Conservation (phyloP, 2,888 invertebrate species). For the Luffia ferchaultella region DNA sequence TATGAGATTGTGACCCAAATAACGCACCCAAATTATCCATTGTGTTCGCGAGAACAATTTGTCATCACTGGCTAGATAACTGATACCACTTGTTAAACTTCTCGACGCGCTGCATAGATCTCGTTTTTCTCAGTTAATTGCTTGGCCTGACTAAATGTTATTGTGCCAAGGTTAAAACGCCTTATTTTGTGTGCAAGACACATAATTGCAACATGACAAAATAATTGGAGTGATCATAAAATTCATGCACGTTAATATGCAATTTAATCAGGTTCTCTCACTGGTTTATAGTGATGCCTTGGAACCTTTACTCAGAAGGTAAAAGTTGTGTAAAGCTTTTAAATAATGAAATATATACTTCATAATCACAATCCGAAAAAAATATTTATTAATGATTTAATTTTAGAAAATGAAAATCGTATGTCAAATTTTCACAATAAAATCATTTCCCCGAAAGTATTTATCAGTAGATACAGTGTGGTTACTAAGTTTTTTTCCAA, state of each 20-base stretch:
- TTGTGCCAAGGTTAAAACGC: conserved; percentile 44
- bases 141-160: conserved; percentile 48
- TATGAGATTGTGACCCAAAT: background rate
- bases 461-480: too few species aligned
- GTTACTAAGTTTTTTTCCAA: too few species aligned
- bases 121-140: conserved; percentile 37
- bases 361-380: too few species aligned
- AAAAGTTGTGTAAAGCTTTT: too few species aligned
- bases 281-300: background rate
- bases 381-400: too few species aligned
- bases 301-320: too few species aligned
- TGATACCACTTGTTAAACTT: conserved; percentile 36
- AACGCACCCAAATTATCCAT: conserved; percentile 7
- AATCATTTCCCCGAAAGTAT: too few species aligned
- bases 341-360: too few species aligned
- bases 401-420: too few species aligned
- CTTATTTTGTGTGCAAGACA: background rate
- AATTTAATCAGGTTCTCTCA: background rate
- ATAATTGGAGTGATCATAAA: background rate
- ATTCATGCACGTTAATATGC: background rate
- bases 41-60: conserved; percentile 22
- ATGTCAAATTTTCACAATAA: too few species aligned
- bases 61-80: conserved; percentile 30
- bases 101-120: conserved; percentile 21
- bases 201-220: background rate